Base-by-base conservation (phyloP, 2,888 invertebrate species). In the Hoplodrina blanda region DNA sequence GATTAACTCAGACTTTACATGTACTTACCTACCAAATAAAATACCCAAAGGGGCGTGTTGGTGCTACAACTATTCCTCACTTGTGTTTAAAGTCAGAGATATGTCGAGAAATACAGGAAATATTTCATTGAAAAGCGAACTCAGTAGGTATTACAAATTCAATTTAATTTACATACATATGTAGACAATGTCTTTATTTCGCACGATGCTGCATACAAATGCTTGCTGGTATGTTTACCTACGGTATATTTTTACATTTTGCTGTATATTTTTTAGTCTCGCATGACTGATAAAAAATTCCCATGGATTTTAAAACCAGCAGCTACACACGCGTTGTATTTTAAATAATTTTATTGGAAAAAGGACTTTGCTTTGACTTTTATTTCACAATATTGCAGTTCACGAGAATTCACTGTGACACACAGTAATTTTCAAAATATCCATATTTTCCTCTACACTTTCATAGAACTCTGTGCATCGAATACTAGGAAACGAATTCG, bases 111-210 rank as follows among this genome's bases (percentile, higher is more conserved):
- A 62, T 44, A 65, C 37, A 54, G n/a, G 7, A 72, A 66, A 60
- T 76, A 61, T 67, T 73, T 64, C 64, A 62, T 63, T 66, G 41
- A 67, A 73, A 62, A 69, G 69, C 56, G 56, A 53, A 52, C 62
- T 49, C 41, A 30, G 25, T 54, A 17, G 17, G 17, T 46, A 61
- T 67, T 46, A 66, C 54, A 64, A 81, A 63, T 78, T 69, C 65
- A 76, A 80, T 72, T 72, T 60, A 65, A 81, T 81, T 72, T 67
- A 55, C 79, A 75, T 62, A 78, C 60, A 53, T 55, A 64, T 68
- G 66, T 69, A 64, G 52, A 74, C 52, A 57, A 59, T 56, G 54
- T 63, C 65, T 68, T 69, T 54, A 69, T 54, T 54, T 60, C 55
- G 20, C 46, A 56, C 52, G 41, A 52, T 54, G 57, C 37, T 57